A percentile compares a stretch with the other conserved stretches of the same genome.
These are phyloP conservation scores for Nasonia oneida DNA, from an alignment of 2,888 invertebrate genomes.

Conservation along the genomic window DNA sequence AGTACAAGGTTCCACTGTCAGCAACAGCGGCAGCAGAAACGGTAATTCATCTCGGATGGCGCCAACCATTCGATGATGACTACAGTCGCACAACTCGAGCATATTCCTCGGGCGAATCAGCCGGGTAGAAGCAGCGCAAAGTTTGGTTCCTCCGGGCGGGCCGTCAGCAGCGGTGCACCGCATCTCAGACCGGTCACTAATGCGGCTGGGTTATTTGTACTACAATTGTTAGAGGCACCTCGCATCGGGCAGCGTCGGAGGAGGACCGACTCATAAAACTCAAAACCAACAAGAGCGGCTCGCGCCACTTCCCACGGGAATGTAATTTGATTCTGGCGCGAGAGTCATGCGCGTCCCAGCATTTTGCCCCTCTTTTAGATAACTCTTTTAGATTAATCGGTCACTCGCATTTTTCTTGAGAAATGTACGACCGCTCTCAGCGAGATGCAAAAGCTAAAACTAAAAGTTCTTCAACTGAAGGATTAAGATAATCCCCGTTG, in stretches of 20 bases:
- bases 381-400: no score
- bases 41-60: not conserved
- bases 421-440: not conserved
- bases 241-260: not conserved
- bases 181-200: not conserved
- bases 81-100: not conserved
- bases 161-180: not conserved
- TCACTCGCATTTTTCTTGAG: not conserved
- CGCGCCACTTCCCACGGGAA: constrained; percentile 19
- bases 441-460: no score
- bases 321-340: constrained; percentile 32
- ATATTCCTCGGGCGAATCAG: not conserved
- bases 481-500: no score
- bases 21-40: not conserved
- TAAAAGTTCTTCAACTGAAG: no score
- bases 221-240: not conserved
- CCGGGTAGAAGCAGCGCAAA: not conserved
- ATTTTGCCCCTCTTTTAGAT: no score
- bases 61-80: not conserved
- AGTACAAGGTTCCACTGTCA: not conserved
- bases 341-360: no score
- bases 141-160: constrained; percentile 31
- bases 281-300: constrained; percentile 31
- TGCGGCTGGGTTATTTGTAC: constrained; percentile 32
- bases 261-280: constrained; percentile 7